Base-by-base conservation (phyloP, 2,113 vertebrate genomes). In the Muntiacus reevesi region DNA sequence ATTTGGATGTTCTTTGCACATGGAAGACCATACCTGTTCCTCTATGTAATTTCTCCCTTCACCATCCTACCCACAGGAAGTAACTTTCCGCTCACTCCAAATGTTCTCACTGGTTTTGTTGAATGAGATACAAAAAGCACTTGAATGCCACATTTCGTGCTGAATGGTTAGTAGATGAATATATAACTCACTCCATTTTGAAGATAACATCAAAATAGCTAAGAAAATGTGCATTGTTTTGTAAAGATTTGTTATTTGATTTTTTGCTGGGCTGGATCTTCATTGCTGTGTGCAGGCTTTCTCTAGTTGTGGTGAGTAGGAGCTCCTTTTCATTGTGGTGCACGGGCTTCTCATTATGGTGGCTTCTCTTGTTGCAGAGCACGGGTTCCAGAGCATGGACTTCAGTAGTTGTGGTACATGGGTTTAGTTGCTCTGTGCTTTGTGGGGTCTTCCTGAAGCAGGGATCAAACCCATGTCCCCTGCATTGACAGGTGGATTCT, bases 331-430 rank as follows among this genome's bases (percentile, higher is more conserved):
- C 23, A 3, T 7, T 7, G 71, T 14, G 36, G 71, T 1, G 5
- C 0, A 1, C 0, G 3, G 71, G 71, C 11, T 76, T 43, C 6
- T 27, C 71, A 4, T 27, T 1, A 12, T 0, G 3, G 40, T 15
- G 71, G 12, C 71, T 27, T 76, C 71, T 76, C 36, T 74, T 74
- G 12, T 15, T 43, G 71, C 23, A 7, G 71, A 76, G 6, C 40
- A 13, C 12, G 6, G 71, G 23, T 11, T 76, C 12, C 0, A 76
- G 23, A 23, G 23, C 71, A 27, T 43, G 23, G 12, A 7, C 71
- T 76, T 27, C 12, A 14, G 36, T 27, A 27, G 23, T 0, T 15
- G 23, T 15, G 21, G 13, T 2, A 6, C 40, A 4, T 2, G 40
- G 23, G 23, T 27, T 74, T 43, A 43, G 23, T 7, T 76, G 23